Conservation (phyloP, 2,888 invertebrate species). For the Seira ritae region DNA sequence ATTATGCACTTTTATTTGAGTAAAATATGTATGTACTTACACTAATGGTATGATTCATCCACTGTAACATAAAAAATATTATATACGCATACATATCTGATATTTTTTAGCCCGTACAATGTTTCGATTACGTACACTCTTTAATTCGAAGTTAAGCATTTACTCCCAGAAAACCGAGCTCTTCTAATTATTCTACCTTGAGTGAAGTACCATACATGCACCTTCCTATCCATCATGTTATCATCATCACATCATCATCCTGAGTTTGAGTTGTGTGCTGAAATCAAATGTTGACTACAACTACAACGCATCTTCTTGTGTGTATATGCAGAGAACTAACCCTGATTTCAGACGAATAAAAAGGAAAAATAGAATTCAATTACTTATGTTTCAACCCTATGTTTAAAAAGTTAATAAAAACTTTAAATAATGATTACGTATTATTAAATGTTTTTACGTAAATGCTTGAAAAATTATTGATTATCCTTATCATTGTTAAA, state of each 20-base stretch:
- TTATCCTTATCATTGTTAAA: too few species aligned
- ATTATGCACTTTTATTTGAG: too few species aligned
- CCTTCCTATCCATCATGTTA: background rate
- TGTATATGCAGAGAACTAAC: background rate
- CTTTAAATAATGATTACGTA: too few species aligned
- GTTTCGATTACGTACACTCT: background rate
- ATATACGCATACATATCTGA: too few species aligned
- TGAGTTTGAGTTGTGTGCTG: background rate
- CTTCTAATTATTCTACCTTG: background rate
- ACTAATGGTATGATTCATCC: background rate
- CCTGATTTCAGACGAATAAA: background rate
- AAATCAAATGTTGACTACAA: background rate
- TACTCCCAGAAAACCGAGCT: background rate
- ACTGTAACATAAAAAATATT: conserved; percentile 9
- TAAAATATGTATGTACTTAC: too few species aligned
- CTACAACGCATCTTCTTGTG: background rate
- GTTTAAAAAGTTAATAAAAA: too few species aligned
- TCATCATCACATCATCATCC: conserved; percentile 13
- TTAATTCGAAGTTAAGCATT: background rate
- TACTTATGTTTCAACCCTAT: background rate
- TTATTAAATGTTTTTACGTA: too few species aligned
- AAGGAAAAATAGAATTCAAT: background rate
- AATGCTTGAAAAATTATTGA: too few species aligned
- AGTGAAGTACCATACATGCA: background rate
- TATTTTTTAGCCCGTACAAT: too few species aligned